A percentile compares a stretch with the other conserved stretches of the same genome.
These are phyloP conservation scores for Ichneumoninae sp. DNA, from an alignment of 2,888 invertebrate species.

Conservation along the genomic window DNA sequence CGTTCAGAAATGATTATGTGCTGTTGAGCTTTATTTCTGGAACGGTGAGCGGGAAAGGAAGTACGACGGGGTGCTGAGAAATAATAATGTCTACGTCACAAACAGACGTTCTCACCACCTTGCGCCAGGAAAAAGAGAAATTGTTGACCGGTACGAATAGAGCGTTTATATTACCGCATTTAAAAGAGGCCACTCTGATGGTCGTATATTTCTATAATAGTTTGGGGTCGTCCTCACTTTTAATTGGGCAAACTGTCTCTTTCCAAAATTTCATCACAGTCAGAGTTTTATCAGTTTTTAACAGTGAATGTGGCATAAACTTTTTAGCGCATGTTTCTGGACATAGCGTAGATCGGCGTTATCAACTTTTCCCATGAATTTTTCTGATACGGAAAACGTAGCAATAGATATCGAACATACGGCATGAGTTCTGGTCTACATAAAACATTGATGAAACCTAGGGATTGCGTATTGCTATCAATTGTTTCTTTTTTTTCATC, in stretches of 20 bases:
- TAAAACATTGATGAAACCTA: slow-evolving; percentile 17
- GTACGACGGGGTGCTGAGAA: slow-evolving; percentile 14
- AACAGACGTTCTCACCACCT: slow-evolving; percentile 4
- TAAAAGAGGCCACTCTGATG: background rate
- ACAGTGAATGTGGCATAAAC: background rate
- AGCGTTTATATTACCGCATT: background rate
- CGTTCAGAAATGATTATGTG: slow-evolving; percentile 12
- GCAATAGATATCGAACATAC: background rate
- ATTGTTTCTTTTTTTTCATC: slow-evolving; percentile 5
- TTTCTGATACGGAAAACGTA: background rate
- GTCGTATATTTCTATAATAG: background rate
- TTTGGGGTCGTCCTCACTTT: background rate
- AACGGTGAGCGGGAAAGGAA: slow-evolving; percentile 7
- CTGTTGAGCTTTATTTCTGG: slow-evolving; percentile 5
- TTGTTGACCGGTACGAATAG: slow-evolving; percentile 1
- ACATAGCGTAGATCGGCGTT: background rate
- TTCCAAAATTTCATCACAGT: background rate
- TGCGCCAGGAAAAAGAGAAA: background rate
- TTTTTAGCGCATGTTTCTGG: background rate
- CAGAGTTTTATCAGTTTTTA: background rate
- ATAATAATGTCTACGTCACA: slow-evolving; percentile 23
- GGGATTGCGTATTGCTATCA: background rate
- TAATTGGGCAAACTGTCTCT: background rate
- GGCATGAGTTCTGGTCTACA: background rate
- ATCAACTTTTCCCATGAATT: background rate